phyloP scores from a whole-genome alignment of 1,140 invertebrate species.

The Ericerus pela region DNA sequence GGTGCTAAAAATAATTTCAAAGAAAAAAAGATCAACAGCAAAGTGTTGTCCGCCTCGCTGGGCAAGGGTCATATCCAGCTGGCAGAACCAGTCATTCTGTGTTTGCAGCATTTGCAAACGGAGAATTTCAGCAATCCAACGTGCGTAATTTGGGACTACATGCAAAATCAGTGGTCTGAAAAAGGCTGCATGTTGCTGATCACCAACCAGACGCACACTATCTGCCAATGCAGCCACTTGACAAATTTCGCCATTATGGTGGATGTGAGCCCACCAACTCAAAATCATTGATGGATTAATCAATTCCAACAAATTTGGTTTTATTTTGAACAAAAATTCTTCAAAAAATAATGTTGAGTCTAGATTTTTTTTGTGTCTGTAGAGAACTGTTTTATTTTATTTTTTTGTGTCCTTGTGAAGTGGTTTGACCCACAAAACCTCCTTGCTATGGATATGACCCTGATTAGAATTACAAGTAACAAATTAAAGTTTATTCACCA shows the following conservation, averaged over 20 bases:
- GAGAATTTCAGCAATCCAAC: slow-evolving; percentile 83
- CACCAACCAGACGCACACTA: slow-evolving; percentile 74
- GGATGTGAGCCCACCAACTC: slow-evolving; percentile 55
- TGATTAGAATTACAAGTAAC: too few relatives aligned
- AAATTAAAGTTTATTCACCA: too few relatives aligned
- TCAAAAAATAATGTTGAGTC: too few relatives aligned
- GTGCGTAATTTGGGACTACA: slow-evolving; percentile 89
- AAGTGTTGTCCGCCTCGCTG: slow-evolving; percentile 81
- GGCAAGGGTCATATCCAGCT: slow-evolving; percentile 77
- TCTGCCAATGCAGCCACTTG: slow-evolving; percentile 84
- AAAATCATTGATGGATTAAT: too few relatives aligned
- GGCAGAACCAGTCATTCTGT: slow-evolving; percentile 65
- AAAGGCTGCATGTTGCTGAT: slow-evolving; percentile 71
- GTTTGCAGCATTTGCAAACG: slow-evolving; percentile 61
- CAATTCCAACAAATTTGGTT: too few relatives aligned
- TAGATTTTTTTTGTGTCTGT: too few relatives aligned
- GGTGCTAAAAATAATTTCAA: slow-evolving; percentile 37
- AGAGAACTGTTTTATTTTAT: too few relatives aligned
- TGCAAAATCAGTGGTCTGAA: slow-evolving; percentile 60
- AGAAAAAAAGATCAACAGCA: slow-evolving; percentile 61
- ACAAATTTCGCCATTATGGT: slow-evolving; percentile 94
- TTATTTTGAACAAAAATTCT: too few relatives aligned
- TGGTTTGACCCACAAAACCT: too few relatives aligned
- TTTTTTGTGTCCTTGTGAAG: too few relatives aligned
- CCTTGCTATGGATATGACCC: too few relatives aligned